phyloP scores from a whole-genome alignment of 2,797 vertebrate genomes.

The Dryobates pubescens region DNA sequence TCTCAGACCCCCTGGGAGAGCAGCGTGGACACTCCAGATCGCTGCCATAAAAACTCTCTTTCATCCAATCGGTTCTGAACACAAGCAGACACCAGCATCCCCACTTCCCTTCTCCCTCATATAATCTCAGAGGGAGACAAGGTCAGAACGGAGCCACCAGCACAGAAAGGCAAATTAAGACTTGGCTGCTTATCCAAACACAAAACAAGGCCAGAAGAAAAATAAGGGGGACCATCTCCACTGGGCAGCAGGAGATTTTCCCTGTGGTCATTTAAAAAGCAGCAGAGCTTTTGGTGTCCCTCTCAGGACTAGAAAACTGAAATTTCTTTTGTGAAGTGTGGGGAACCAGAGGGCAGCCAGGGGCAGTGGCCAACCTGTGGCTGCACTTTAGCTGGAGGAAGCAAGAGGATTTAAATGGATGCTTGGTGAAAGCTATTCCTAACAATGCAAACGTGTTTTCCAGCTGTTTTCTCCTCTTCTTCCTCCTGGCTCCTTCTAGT shows the following conservation, averaged over 20 bases:
- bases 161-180: neutral
- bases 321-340: neutral
- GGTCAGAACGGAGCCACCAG: neutral
- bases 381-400: neutral
- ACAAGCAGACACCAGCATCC: neutral
- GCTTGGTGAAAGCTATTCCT: neutral
- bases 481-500: slow-evolving; percentile 59
- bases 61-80: neutral
- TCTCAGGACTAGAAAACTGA: neutral
- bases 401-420: neutral
- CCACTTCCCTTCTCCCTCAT: neutral
- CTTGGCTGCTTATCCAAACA: neutral
- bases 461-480: neutral
- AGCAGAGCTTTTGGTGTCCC: neutral
- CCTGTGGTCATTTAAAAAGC: neutral
- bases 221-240: neutral
- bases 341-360: neutral
- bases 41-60: neutral
- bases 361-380: neutral
- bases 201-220: neutral
- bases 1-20: neutral
- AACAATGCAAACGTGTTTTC: neutral
- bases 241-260: neutral
- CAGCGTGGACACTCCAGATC: neutral
- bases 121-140: accelerated